Evolutionary conservation across 2,888 invertebrate species (phyloP).

Genomic region (Agriopis marginaria): DNA sequence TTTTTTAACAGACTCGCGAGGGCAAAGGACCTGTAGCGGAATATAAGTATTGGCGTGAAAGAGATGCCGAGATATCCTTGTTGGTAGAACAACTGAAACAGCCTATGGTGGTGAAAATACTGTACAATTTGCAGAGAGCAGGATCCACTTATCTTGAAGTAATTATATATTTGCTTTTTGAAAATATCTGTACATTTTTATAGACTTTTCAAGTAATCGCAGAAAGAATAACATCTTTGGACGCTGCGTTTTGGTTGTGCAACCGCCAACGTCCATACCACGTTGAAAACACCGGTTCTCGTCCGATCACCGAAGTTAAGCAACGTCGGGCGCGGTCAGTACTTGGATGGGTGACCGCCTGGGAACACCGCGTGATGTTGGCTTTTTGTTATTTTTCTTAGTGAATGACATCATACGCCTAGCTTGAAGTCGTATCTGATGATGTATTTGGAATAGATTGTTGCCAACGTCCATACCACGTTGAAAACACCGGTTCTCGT

Average conservation of each 20-base stretch:
- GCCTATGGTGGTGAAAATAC: conserved; percentile 88
- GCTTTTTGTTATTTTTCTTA: conserved; percentile 13
- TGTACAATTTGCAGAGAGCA: conserved; percentile 83
- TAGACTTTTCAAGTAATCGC: too few relatives aligned
- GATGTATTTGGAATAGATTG: not conserved
- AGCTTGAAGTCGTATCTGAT: not conserved
- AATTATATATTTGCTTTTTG: conserved; percentile 23
- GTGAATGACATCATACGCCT: not conserved
- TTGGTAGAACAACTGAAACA: conserved; percentile 94
- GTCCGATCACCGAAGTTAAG: conserved; percentile 82
- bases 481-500: conserved; percentile 68
- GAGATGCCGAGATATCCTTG: conserved; percentile 91
- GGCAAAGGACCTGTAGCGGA: conserved; percentile 94
- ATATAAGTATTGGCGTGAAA: conserved; percentile 94
- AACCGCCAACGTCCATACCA: conserved; percentile 44
- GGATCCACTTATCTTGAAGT: conserved; percentile 85
- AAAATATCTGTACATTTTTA: too few relatives aligned
- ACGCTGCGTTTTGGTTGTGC: not conserved
- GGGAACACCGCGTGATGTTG: conserved; percentile 53
- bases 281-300: conserved; percentile 65
- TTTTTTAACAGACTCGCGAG: conserved; percentile 76
- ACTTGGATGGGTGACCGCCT: conserved; percentile 72
- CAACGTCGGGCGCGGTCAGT: conserved; percentile 80
- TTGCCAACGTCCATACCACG: conserved; percentile 46
- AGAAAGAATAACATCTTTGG: too few relatives aligned